phyloP scores from a whole-genome alignment of 2,797 vertebrate species.

The Thunnus albacares region DNA sequence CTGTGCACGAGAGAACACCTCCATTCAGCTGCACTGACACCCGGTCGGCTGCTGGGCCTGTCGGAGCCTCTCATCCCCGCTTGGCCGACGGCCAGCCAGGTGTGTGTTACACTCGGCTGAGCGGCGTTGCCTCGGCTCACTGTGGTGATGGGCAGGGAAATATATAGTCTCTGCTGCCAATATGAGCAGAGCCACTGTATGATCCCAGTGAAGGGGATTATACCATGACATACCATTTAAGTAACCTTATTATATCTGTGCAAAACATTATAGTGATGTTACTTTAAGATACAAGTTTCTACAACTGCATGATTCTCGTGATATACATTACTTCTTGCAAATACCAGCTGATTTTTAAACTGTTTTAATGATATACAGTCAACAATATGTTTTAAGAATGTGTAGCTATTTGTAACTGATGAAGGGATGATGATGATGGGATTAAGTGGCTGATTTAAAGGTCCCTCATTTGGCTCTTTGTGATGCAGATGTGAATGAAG shows the following conservation, averaged over 20 bases:
- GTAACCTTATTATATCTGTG: not conserved
- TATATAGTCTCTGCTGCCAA: conserved; percentile 1
- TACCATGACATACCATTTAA: not conserved
- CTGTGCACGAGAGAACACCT: conserved; percentile 68
- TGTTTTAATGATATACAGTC: not conserved
- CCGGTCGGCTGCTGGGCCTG: conserved; percentile 55
- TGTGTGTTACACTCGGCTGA: conserved; percentile 37
- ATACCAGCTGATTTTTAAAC: not conserved
- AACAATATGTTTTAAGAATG: too few relatives aligned
- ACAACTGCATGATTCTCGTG: not conserved
- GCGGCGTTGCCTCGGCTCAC: conserved; percentile 29
- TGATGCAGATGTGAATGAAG: not conserved
- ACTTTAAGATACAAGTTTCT: too few relatives aligned
- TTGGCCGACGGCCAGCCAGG: conserved; percentile 55
- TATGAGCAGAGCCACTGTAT: not conserved
- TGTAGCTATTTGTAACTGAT: not conserved
- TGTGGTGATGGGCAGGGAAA: not conserved
- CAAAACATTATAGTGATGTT: not conserved
- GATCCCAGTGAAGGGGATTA: not conserved
- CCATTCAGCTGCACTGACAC: conserved; percentile 74
- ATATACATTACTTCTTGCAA: too few relatives aligned
- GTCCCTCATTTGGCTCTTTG: not conserved
- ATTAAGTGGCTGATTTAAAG: conserved; percentile 19
- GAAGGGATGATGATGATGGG: conserved; percentile 15
- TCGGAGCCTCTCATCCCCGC: conserved; percentile 49